Percentiles rank a stretch among this genome's conserved stretches.
Evolutionary conservation across 2,113 vertebrate genomes (phyloP).

Genomic region (Oenanthe melanoleuca): DNA sequence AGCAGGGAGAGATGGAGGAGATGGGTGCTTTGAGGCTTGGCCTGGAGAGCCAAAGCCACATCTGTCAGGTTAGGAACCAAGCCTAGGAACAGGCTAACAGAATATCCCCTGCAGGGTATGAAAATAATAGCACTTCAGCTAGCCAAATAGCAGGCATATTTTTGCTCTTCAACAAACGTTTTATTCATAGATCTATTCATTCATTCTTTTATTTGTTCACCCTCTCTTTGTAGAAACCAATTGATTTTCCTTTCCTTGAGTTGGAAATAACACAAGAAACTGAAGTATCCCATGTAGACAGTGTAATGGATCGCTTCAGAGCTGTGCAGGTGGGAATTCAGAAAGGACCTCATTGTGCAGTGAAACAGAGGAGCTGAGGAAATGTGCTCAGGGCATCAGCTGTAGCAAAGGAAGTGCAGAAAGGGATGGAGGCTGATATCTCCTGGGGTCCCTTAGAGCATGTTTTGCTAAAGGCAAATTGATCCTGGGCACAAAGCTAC

Average conservation of each 20-base stretch:
- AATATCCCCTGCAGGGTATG: constrained; percentile 30
- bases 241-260: constrained; percentile 10
- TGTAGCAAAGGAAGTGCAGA: neutral
- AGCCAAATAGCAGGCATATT: constrained; percentile 47
- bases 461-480: neutral
- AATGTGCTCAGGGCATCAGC: neutral
- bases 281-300: neutral
- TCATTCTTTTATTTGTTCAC: constrained; percentile 45
- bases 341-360: neutral
- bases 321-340: neutral
- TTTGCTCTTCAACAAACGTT: constrained; percentile 38
- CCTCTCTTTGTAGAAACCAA: neutral
- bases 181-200: constrained; percentile 63
- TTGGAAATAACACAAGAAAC: neutral
- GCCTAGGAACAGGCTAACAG: constrained; percentile 1
- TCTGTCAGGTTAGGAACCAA: constrained; percentile 43
- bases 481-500: neutral
- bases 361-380: neutral
- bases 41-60: constrained; percentile 38
- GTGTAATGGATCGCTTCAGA: neutral
- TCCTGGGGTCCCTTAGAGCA: neutral
- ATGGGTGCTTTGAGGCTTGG: neutral
- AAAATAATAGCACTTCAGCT: constrained; percentile 54
- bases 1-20: neutral
- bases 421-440: neutral